A percentile compares a stretch with the other conserved stretches of the same genome.
Evolutionary conservation across 92 coral and sea anemone species (phyloP).

Genomic region (Micromussa lordhowensis): DNA sequence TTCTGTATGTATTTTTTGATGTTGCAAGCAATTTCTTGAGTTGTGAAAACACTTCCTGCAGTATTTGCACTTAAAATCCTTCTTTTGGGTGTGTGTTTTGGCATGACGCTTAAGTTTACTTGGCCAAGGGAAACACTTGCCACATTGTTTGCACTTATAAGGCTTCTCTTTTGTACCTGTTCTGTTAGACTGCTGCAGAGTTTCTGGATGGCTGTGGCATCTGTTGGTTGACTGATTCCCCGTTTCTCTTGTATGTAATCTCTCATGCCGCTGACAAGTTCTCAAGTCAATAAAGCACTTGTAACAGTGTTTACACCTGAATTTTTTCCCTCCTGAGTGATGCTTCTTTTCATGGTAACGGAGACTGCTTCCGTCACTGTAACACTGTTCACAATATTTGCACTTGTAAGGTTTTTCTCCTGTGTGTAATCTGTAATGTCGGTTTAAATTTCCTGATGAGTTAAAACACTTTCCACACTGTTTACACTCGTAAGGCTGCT

Average conservation of each 20-base stretch:
- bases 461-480: constrained; percentile 25
- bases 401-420: background rate
- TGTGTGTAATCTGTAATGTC: background rate
- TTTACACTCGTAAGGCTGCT: background rate
- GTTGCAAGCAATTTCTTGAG: background rate
- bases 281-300: background rate
- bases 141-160: background rate
- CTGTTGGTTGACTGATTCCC: background rate
- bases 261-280: constrained; percentile 6
- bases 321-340: constrained; percentile 6
- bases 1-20: background rate
- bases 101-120: background rate
- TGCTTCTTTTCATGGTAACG: background rate
- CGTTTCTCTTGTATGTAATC: background rate
- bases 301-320: constrained; percentile 2
- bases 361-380: background rate
- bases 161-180: background rate
- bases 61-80: background rate
- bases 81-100: background rate
- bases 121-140: background rate
- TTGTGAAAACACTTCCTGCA: background rate
- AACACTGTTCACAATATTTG: background rate
- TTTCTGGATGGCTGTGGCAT: background rate
- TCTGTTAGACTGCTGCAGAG: background rate
- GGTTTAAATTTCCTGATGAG: background rate